Conservation (phyloP, 2,113 vertebrate species). For the Camelus bactrianus region DNA sequence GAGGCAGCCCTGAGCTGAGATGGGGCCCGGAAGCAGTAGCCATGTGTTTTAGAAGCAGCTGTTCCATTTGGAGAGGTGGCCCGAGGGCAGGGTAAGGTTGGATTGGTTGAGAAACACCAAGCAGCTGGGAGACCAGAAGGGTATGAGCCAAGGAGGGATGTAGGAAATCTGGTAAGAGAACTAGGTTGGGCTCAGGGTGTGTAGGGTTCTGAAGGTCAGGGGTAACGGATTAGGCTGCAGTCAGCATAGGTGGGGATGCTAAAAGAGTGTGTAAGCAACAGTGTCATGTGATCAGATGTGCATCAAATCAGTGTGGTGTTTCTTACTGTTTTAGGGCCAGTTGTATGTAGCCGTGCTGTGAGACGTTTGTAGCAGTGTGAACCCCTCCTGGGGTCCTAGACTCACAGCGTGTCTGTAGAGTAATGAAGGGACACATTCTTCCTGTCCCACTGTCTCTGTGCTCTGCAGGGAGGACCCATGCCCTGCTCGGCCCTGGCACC, state of each 20-base stretch:
- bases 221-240: neutral
- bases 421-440: fast-evolving
- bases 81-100: neutral
- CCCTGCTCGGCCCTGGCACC: neutral
- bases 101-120: neutral
- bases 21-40: neutral
- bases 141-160: fast-evolving
- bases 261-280: neutral
- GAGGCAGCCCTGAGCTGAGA: neutral
- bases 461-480: neutral
- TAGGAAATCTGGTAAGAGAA: neutral
- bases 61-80: neutral
- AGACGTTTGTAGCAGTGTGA: neutral
- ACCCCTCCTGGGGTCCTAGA: neutral
- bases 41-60: neutral
- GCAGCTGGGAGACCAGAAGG: neutral
- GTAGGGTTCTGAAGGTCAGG: neutral
- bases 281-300: neutral
- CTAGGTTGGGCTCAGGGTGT: neutral
- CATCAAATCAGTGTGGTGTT: neutral
- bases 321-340: neutral
- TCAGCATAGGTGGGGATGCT: neutral
- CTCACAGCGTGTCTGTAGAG: neutral
- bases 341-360: neutral
- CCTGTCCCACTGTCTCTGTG: neutral